These are phyloP conservation scores for Eubucco bourcierii DNA, from an alignment of 2,113 vertebrate species.

Conservation along the genomic window DNA sequence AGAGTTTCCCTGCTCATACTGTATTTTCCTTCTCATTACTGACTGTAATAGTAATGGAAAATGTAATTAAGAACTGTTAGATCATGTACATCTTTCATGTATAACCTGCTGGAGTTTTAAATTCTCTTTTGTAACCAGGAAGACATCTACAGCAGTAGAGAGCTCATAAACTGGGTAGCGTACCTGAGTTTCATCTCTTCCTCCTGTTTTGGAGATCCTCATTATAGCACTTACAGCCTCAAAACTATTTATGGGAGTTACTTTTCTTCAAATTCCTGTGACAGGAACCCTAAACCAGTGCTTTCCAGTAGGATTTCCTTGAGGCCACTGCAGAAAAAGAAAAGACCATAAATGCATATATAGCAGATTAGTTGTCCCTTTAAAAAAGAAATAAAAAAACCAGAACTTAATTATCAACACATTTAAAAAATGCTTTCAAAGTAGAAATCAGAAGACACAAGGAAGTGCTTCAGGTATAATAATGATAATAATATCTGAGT, in stretches of 20 bases:
- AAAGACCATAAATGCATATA: neutral
- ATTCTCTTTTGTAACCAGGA: neutral
- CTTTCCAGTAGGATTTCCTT: neutral
- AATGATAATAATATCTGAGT: neutral
- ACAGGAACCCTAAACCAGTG: neutral
- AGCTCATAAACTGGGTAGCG: neutral
- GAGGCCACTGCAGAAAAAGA: neutral
- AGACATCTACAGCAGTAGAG: neutral
- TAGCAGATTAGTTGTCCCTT: neutral
- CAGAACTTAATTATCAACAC: neutral
- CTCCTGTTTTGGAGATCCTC: neutral
- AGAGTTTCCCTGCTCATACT: neutral
- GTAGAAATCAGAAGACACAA: neutral
- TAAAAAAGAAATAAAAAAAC: no score
- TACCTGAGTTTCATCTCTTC: neutral
- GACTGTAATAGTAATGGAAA: neutral
- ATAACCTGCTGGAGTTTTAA: neutral
- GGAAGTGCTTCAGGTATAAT: no score
- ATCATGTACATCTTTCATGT: neutral
- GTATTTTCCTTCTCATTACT: neutral
- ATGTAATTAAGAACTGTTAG: neutral
- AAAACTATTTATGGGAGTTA: neutral
- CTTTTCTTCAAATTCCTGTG: neutral
- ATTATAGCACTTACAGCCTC: neutral
- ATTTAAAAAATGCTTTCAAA: neutral